phyloP scores from a whole-genome alignment of 1,140 invertebrate species.

The Aradophagus sp. region DNA sequence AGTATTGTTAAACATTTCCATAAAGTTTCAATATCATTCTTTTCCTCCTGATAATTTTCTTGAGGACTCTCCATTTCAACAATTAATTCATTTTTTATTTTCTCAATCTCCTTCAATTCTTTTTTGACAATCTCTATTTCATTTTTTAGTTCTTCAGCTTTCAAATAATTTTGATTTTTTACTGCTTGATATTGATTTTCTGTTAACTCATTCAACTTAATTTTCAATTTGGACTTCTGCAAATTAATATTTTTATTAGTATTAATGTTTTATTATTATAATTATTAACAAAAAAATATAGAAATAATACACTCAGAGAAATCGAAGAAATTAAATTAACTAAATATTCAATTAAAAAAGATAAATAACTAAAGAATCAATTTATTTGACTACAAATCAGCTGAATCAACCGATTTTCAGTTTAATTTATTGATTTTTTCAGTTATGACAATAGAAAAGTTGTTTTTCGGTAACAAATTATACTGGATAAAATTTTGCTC shows the following conservation, averaged over 20 bases:
- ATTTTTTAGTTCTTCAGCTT: conserved; percentile 72
- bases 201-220: conserved; percentile 75
- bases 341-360: too few relatives aligned
- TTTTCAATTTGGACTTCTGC: conserved; percentile 76
- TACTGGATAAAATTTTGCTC: too few relatives aligned
- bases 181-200: conserved; percentile 77
- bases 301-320: neutral
- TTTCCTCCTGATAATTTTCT: conserved; percentile 61
- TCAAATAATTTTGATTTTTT: conserved; percentile 73
- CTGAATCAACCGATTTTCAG: too few relatives aligned
- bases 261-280: conserved; percentile 1
- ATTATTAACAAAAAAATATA: neutral
- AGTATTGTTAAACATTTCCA: conserved; percentile 70
- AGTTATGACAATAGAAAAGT: too few relatives aligned
- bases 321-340: too few relatives aligned
- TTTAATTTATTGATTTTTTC: too few relatives aligned
- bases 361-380: too few relatives aligned
- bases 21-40: conserved; percentile 67
- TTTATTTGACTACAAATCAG: too few relatives aligned
- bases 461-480: too few relatives aligned
- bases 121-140: conserved; percentile 58
- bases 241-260: too few relatives aligned
- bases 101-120: conserved; percentile 39
- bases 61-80: conserved; percentile 22
- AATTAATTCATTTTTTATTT: conserved; percentile 21